Evolutionary conservation across 2,113 vertebrate genomes (phyloP).

Genomic region (Daubentonia madagascariensis): DNA sequence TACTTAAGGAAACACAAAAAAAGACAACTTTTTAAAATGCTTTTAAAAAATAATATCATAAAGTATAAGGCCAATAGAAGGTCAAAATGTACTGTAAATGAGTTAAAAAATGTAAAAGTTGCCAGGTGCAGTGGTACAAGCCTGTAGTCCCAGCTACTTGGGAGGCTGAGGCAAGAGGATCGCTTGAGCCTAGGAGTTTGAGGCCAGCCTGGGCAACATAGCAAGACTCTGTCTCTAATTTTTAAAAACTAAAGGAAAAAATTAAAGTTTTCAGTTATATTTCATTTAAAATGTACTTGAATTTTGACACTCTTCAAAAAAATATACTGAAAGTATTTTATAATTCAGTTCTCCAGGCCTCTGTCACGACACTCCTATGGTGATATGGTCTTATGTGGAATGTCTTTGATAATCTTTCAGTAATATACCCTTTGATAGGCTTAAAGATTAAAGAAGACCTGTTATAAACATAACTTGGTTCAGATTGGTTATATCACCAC

Average conservation of each 20-base stretch:
- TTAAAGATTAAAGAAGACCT: background rate
- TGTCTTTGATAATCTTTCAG: background rate
- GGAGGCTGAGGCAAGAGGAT: background rate
- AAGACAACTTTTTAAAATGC: background rate
- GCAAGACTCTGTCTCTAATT: background rate
- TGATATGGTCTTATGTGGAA: background rate
- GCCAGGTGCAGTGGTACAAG: background rate
- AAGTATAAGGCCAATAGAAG: background rate
- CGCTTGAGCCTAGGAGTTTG: background rate
- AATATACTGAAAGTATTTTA: background rate
- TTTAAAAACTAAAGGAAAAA: background rate
- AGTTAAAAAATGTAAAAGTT: background rate
- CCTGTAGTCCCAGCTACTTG: background rate
- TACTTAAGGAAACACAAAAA: constrained; percentile 28
- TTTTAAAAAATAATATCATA: background rate
- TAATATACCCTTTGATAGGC: background rate
- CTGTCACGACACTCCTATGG: background rate
- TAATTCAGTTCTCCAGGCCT: background rate
- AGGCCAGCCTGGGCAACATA: background rate
- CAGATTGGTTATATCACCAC: background rate
- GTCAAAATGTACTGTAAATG: background rate
- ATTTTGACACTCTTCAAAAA: background rate
- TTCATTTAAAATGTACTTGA: background rate
- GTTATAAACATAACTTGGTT: background rate
- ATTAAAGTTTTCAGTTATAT: background rate